A percentile compares a stretch with the other conserved stretches of the same genome.
Conservation (phyloP, 2,888 invertebrate species). For the Limenitis arthemis region DNA sequence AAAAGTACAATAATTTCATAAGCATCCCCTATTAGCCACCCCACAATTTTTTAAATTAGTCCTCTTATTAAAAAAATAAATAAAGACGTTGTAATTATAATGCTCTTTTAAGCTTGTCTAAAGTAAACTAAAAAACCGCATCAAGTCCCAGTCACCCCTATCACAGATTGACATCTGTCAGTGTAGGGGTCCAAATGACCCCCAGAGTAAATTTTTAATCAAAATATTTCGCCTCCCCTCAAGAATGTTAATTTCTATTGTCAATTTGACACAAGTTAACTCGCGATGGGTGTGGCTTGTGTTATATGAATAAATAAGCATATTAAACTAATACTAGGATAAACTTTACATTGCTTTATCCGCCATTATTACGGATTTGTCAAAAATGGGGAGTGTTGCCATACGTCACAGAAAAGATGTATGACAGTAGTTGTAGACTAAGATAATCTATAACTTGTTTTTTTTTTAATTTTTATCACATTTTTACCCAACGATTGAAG, state of each 20-base stretch:
- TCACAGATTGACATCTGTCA: conserved; percentile 66
- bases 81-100: no score
- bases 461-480: no score
- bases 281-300: conserved; percentile 42
- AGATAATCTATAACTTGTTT: no score
- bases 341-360: neutral
- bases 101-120: neutral
- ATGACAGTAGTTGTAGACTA: no score
- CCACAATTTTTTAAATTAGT: no score
- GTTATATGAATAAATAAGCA: conserved; percentile 33
- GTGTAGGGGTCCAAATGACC: conserved; percentile 39
- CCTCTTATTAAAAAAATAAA: no score
- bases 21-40: conserved; percentile 9
- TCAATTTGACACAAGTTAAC: conserved; percentile 53
- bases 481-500: no score
- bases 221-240: conserved; percentile 59
- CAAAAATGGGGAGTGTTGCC: no score
- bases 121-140: conserved; percentile 26
- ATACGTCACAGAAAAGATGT: no score
- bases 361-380: neutral
- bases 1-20: neutral
- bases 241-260: conserved; percentile 52
- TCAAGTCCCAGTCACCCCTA: conserved; percentile 31
- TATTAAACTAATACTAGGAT: conserved; percentile 9
- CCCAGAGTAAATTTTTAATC: conserved; percentile 67